phyloP scores from a whole-genome alignment of 2,113 vertebrate species.

The Ceratotherium simum region DNA sequence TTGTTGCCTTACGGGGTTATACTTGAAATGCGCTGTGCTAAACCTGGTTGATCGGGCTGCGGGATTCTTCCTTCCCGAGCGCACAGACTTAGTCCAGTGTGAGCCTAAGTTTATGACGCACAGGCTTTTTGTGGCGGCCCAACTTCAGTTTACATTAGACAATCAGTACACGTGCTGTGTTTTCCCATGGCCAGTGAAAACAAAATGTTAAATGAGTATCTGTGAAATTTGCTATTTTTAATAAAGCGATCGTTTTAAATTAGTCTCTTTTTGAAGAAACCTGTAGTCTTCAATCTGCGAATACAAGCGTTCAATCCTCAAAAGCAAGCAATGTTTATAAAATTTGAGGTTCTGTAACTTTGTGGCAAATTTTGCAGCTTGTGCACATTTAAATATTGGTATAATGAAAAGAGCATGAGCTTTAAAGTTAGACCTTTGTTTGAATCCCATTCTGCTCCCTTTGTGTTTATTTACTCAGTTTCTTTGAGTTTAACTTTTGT shows the following conservation, averaged over 20 bases:
- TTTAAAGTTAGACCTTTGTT: not conserved
- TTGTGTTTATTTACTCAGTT: not conserved
- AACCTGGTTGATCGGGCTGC: conserved; percentile 34
- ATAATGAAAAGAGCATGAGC: not conserved
- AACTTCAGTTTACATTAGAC: conserved; percentile 76
- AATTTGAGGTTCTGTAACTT: not conserved
- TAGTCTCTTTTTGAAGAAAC: not conserved
- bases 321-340: not conserved
- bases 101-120: not conserved
- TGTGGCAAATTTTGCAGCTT: not conserved
- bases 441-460: not conserved
- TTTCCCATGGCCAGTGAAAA: conserved; percentile 68
- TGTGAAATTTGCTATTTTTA: conserved; percentile 86
- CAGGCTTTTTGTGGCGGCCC: conserved; percentile 66
- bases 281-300: not conserved
- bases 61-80: conserved; percentile 11
- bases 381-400: not conserved
- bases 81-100: not conserved
- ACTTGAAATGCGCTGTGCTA: conserved; percentile 71
- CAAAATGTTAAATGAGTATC: conserved; percentile 72
- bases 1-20: conserved; percentile 85
- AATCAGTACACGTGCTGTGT: conserved; percentile 75
- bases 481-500: not conserved
- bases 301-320: not conserved
- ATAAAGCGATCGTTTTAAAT: conserved; percentile 83